Percentiles rank a stretch among this genome's conserved stretches.
These are phyloP conservation scores for Tridacna gigas DNA, from an alignment of 2,888 invertebrate species.

Conservation along the genomic window DNA sequence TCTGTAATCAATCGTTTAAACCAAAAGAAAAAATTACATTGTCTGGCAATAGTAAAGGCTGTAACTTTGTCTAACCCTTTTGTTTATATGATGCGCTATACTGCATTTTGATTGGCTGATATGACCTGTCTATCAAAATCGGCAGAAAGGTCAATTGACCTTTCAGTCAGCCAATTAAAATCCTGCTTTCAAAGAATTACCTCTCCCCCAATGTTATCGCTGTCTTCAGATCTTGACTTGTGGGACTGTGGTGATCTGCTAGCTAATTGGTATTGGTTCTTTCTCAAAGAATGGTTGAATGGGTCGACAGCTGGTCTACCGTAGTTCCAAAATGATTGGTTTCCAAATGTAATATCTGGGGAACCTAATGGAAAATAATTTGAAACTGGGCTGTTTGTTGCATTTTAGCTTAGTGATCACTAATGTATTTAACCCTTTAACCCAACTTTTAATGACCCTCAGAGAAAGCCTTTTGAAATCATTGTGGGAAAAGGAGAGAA, in stretches of 20 bases:
- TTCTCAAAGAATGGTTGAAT: slow-evolving; percentile 76
- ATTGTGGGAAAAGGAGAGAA: not conserved
- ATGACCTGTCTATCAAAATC: too few species aligned
- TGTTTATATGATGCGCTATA: too few species aligned
- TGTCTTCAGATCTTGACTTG: slow-evolving; percentile 71
- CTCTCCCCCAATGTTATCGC: slow-evolving; percentile 76
- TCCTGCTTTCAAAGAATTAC: slow-evolving; percentile 49
- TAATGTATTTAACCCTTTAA: not conserved
- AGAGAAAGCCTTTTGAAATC: too few species aligned
- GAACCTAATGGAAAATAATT: slow-evolving; percentile 61
- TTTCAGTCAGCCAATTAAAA: not conserved
- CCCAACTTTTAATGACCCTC: too few species aligned
- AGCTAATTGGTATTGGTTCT: slow-evolving; percentile 82
- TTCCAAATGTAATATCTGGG: slow-evolving; percentile 68
- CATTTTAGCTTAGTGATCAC: not conserved
- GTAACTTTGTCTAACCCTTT: too few species aligned
- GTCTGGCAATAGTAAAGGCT: too few species aligned
- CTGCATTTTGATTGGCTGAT: too few species aligned
- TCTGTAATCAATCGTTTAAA: too few species aligned
- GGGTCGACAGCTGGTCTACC: slow-evolving; percentile 78
- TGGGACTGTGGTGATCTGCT: slow-evolving; percentile 79
- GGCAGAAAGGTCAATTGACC: too few species aligned
- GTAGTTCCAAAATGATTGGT: slow-evolving; percentile 82
- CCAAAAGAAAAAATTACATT: too few species aligned
- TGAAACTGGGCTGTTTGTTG: too few species aligned